Conservation (phyloP, 2,113 vertebrate species). For the Cisticola juncidis region DNA sequence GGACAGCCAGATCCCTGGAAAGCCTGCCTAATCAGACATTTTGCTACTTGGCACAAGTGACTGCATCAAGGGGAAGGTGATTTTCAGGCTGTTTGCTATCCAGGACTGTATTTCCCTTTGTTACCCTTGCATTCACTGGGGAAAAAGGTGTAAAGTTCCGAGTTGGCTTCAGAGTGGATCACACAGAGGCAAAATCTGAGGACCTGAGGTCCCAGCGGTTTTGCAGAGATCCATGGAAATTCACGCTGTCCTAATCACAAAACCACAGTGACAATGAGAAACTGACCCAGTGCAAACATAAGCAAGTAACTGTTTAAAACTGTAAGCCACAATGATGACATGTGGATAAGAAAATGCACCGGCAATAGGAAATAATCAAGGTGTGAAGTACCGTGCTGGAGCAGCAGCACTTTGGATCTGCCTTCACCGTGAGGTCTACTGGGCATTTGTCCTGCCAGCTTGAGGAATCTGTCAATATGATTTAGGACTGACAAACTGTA, state of each 20-base stretch:
- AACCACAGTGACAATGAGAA: background rate
- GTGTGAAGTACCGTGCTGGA: background rate
- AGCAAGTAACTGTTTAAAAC: background rate
- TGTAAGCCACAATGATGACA: background rate
- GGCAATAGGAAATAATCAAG: background rate
- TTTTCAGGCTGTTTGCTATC: background rate
- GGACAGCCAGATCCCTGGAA: background rate
- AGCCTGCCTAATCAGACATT: conserved; percentile 23
- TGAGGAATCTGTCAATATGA: background rate
- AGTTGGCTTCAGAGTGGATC: background rate
- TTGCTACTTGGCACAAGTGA: background rate
- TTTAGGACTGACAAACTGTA: background rate
- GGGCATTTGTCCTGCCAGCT: background rate
- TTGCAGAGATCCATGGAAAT: background rate
- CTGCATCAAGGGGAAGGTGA: background rate
- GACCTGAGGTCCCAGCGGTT: background rate
- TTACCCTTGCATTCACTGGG: background rate
- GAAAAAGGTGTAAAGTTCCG: background rate
- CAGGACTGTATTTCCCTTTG: background rate
- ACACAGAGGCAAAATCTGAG: background rate
- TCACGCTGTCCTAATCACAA: background rate
- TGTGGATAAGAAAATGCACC: background rate
- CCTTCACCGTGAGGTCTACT: background rate
- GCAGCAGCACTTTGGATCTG: background rate
- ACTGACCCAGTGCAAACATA: background rate